phyloP scores from a whole-genome alignment of 2,113 vertebrate genomes.

The Channa argus region DNA sequence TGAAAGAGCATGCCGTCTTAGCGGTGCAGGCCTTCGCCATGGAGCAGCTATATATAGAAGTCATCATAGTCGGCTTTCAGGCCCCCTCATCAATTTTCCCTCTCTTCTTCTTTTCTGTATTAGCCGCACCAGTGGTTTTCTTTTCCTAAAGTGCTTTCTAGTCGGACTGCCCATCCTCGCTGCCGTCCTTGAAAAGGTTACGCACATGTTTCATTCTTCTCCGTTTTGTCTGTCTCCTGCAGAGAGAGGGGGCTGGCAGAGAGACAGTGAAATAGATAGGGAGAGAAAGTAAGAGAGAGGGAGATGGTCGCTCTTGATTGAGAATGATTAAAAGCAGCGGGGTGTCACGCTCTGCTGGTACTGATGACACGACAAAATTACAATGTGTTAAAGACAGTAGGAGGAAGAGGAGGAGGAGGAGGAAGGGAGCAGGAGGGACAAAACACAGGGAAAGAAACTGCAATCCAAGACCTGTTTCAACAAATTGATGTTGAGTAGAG shows the following conservation, averaged over 20 bases:
- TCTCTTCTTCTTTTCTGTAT: constrained; percentile 76
- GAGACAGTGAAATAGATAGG: not conserved
- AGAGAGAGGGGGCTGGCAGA: constrained; percentile 3
- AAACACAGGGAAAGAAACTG: constrained; percentile 28
- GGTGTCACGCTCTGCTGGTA: constrained; percentile 71
- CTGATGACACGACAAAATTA: constrained; percentile 77
- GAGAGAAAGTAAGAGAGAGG: constrained; percentile 13
- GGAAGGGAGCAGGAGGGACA: constrained; percentile 4
- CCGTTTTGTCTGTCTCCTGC: constrained; percentile 69
- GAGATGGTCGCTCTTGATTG: constrained; percentile 73
- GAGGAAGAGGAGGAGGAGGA: constrained; percentile 19
- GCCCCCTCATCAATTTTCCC: constrained; percentile 73
- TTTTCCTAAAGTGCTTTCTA: constrained; percentile 83
- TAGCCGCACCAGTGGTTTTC: constrained; percentile 82
- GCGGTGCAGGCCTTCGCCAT: constrained; percentile 67
- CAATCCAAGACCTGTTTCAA: constrained; percentile 53
- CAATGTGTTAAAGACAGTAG: constrained; percentile 64
- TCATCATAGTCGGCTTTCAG: constrained; percentile 79
- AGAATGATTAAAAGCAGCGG: constrained; percentile 81
- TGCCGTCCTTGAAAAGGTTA: constrained; percentile 81
- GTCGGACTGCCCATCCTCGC: constrained; percentile 70
- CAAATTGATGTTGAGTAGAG: constrained; percentile 64
- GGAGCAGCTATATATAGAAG: constrained; percentile 81
- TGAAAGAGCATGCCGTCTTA: constrained; percentile 76
- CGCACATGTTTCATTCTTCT: constrained; percentile 76